Conservation (phyloP, 92 coral and sea anemone species). For the Chrysogorgia sp. region DNA sequence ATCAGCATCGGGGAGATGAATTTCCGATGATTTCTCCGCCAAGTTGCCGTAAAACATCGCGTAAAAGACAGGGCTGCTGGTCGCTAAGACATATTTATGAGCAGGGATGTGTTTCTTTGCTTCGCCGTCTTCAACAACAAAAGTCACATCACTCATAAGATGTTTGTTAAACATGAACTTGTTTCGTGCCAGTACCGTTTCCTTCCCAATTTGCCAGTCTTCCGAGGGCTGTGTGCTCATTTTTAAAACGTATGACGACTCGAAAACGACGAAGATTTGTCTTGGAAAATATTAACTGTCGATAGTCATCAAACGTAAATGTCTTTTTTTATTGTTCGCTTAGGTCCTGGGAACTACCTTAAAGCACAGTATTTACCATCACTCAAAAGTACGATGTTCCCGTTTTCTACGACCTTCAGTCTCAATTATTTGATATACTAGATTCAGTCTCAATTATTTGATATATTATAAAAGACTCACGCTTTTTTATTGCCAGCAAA, state of each 20-base stretch:
- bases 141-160: conserved; percentile 60
- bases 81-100: conserved; percentile 73
- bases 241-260: not conserved
- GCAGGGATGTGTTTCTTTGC: conserved; percentile 61
- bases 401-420: too few relatives aligned
- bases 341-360: not conserved
- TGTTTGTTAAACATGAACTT: conserved; percentile 62
- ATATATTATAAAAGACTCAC: too few relatives aligned
- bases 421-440: too few relatives aligned
- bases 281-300: too few relatives aligned
- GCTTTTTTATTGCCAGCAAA: too few relatives aligned
- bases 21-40: conserved; percentile 47
- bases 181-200: conserved; percentile 54
- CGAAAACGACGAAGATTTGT: too few relatives aligned
- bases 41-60: conserved; percentile 72
- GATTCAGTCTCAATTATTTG: too few relatives aligned
- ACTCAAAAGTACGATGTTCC: not conserved
- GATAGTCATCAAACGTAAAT: not conserved
- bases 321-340: not conserved
- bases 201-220: conserved; percentile 45
- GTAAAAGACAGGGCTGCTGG: conserved; percentile 80
- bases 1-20: conserved; percentile 74
- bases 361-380: not conserved
- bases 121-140: conserved; percentile 48
- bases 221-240: conserved; percentile 4